Evolutionary conservation across 1,140 invertebrate genomes (phyloP).

Genomic region (Adoxophyes honmai): DNA sequence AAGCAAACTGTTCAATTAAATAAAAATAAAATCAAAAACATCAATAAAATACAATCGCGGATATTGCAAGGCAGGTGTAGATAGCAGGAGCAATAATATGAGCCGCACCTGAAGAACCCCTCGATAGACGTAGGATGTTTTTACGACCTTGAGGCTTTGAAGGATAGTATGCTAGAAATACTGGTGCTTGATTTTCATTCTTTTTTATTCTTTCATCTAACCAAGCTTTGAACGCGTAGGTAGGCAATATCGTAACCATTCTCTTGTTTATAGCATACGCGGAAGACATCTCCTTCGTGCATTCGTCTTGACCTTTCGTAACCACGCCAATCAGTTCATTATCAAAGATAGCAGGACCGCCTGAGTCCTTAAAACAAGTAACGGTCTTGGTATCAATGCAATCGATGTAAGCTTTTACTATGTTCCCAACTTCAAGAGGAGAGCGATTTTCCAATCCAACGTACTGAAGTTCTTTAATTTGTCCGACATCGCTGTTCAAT

Average conservation of each 20-base stretch:
- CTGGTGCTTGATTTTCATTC: slow-evolving; percentile 29
- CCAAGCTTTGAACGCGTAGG: slow-evolving; percentile 56
- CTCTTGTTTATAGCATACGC: slow-evolving; percentile 51
- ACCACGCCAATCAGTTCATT: slow-evolving; percentile 56
- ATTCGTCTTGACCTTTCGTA: slow-evolving; percentile 45
- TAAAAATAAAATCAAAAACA: too few species aligned
- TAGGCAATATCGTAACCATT: slow-evolving; percentile 46
- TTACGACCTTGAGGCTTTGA: slow-evolving; percentile 17
- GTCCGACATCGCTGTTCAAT: slow-evolving; percentile 49
- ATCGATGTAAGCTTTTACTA: slow-evolving; percentile 44
- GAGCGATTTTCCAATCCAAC: slow-evolving; percentile 47
- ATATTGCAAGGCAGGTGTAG: too few species aligned
- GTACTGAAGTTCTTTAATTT: slow-evolving; percentile 50
- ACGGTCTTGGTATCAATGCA: slow-evolving; percentile 58
- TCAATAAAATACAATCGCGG: too few species aligned
- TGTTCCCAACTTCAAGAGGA: slow-evolving; percentile 26
- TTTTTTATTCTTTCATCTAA: slow-evolving; percentile 48
- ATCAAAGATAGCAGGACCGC: slow-evolving; percentile 53
- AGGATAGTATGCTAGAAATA: slow-evolving; percentile 25
- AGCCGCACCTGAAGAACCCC: too few species aligned
- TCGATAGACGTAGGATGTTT: too few species aligned
- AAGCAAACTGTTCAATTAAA: too few species aligned
- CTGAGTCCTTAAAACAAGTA: slow-evolving; percentile 62
- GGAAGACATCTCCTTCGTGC: slow-evolving; percentile 50
- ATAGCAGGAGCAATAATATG: too few species aligned